phyloP scores from a whole-genome alignment of 23 tunicate species.

The Styela clava region DNA sequence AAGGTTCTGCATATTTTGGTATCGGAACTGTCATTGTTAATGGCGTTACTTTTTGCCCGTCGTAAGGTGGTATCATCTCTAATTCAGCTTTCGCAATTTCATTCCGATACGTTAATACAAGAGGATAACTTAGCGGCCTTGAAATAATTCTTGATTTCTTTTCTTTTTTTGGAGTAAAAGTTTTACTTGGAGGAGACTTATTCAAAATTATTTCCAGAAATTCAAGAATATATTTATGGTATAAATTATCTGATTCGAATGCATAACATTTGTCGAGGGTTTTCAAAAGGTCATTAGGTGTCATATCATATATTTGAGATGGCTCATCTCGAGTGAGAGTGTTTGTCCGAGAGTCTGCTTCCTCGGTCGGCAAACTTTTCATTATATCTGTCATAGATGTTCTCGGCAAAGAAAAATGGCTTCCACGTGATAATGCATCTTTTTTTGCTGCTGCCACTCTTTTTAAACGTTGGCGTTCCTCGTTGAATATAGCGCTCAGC shows the following conservation, averaged over 20 bases:
- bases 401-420: background rate
- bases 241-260: conserved; percentile 43
- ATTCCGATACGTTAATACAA: conserved; percentile 18
- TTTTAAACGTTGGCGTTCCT: conserved; percentile 18
- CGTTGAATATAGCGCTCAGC: conserved; percentile 40
- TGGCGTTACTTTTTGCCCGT: background rate
- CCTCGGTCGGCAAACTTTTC: background rate
- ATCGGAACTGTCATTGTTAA: background rate
- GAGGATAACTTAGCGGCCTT: conserved; percentile 10
- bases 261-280: background rate
- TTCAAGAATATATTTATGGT: conserved; percentile 42
- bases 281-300: background rate
- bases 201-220: conserved; percentile 40
- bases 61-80: background rate
- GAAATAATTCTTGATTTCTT: background rate
- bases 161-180: conserved; percentile 9
- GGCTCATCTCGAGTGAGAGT: conserved; percentile 1
- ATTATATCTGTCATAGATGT: background rate
- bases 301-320: background rate
- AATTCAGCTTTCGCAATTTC: conserved; percentile 19
- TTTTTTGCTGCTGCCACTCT: background rate
- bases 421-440: background rate
- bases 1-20: background rate
- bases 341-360: background rate
- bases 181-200: conserved; percentile 17